Conservation (phyloP, 1,140 invertebrate genomes). For the Conopomorpha cramerella region DNA sequence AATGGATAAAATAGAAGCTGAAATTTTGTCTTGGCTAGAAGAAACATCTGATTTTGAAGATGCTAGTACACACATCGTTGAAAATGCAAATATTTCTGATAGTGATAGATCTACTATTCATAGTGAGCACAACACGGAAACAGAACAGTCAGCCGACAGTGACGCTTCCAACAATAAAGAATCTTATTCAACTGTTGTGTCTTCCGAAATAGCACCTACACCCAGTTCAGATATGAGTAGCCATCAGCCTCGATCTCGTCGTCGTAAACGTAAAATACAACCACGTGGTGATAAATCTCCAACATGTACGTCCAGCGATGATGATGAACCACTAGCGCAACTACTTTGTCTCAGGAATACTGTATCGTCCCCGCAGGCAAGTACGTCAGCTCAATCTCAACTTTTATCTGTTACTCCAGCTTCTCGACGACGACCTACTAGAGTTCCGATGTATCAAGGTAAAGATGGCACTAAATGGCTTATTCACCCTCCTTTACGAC, state of each 20-base stretch:
- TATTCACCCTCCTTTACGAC: constrained; percentile 6
- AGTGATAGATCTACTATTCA: background rate
- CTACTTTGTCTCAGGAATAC: constrained; percentile 5
- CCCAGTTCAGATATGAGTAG: background rate
- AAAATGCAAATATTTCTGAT: too few species aligned
- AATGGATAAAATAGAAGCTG: background rate
- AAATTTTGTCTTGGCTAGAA: background rate
- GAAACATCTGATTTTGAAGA: background rate
- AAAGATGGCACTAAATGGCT: constrained; percentile 12
- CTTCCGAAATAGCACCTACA: background rate
- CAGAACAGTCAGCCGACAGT: background rate
- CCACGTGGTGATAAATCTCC: background rate
- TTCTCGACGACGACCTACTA: constrained; percentile 5
- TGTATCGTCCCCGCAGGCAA: constrained; percentile 5
- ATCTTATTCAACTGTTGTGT: background rate
- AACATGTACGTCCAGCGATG: constrained; percentile 3
- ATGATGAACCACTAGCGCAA: constrained; percentile 7
- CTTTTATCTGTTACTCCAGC: constrained; percentile 6
- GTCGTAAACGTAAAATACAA: background rate
- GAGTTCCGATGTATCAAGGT: constrained; percentile 9
- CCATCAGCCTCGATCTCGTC: background rate
- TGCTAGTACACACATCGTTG: background rate
- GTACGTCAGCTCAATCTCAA: constrained; percentile 7
- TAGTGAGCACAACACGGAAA: background rate
- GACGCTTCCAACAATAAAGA: background rate